A percentile compares a stretch with the other conserved stretches of the same genome.
phyloP scores from a whole-genome alignment of 2,113 vertebrate species.

The Himantopus leucocephalus region DNA sequence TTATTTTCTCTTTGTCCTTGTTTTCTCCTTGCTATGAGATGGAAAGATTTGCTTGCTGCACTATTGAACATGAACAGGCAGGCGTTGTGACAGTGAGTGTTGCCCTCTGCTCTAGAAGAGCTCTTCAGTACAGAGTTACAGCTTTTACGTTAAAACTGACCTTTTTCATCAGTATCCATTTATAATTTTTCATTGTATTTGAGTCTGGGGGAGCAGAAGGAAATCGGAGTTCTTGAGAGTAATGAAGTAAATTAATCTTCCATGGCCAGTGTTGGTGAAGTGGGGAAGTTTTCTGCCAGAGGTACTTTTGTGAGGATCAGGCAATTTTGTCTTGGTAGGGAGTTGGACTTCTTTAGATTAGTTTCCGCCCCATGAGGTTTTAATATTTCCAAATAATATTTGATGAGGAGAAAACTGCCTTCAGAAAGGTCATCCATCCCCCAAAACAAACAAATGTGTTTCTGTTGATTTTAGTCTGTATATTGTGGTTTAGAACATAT shows the following conservation, averaged over 20 bases:
- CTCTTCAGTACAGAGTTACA: background rate
- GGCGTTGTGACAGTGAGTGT: rapidly evolving
- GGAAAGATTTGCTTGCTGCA: background rate
- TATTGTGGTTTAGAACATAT: background rate
- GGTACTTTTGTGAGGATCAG: background rate
- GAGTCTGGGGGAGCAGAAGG: background rate
- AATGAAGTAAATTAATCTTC: background rate
- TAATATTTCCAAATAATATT: background rate
- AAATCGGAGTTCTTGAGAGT: background rate
- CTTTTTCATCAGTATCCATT: background rate
- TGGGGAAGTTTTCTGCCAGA: background rate
- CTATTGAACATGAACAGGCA: background rate
- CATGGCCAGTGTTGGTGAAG: background rate
- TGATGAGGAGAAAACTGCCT: background rate
- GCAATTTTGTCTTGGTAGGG: background rate
- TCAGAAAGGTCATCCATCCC: background rate
- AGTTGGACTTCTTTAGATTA: background rate
- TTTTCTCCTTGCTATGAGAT: background rate
- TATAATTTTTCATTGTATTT: background rate
- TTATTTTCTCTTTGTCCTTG: background rate
- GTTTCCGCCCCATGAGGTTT: background rate
- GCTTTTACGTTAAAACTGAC: background rate
- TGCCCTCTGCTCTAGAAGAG: background rate
- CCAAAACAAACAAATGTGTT: background rate
- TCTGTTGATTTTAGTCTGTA: background rate